Percentiles rank a stretch among this genome's conserved stretches.
phyloP scores from a whole-genome alignment of 2,888 invertebrate species.

The Hymenopus coronatus region DNA sequence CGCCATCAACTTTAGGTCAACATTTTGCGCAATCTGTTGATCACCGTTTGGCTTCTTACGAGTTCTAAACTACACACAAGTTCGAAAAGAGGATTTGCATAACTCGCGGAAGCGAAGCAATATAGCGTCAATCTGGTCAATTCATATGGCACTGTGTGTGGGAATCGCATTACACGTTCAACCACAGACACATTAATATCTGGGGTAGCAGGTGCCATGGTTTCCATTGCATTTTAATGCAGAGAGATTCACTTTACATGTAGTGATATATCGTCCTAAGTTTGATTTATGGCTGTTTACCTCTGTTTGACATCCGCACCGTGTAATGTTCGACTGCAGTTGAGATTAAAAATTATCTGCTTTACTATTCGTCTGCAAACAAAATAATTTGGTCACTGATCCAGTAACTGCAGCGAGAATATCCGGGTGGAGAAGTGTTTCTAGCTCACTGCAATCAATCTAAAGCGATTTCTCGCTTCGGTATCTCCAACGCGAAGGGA shows the following conservation, averaged over 20 bases:
- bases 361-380: background rate
- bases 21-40: too few species aligned
- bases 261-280: background rate
- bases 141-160: too few species aligned
- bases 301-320: background rate
- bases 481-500: background rate
- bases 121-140: too few species aligned
- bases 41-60: too few species aligned
- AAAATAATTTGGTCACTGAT: background rate
- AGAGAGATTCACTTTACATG: background rate
- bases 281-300: background rate
- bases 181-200: background rate
- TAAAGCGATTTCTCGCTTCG: background rate
- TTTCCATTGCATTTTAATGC: background rate
- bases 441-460: background rate
- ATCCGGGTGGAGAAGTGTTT: background rate
- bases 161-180: background rate
- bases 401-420: background rate
- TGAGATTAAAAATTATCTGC: background rate
- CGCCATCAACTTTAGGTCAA: too few species aligned
- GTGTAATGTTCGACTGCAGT: background rate
- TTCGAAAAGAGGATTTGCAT: too few species aligned
- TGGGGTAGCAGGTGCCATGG: background rate
- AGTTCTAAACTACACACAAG: too few species aligned
- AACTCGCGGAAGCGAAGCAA: too few species aligned